Base-by-base conservation (phyloP, 2,113 vertebrate genomes). In the Potamarius usumacintae region DNA sequence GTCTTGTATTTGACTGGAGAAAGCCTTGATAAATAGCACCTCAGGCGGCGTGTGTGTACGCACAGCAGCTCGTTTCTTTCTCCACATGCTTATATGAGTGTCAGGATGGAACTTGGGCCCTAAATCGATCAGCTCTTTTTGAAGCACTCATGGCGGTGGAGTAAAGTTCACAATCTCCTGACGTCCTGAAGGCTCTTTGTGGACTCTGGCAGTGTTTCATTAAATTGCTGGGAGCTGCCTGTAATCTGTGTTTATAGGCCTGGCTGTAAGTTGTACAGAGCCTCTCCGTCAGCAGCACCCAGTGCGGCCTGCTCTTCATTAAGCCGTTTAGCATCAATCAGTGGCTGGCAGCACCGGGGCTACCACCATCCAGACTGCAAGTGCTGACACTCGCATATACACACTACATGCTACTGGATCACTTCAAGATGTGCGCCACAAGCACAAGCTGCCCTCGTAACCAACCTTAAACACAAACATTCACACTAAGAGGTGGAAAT, bases 171-270 rank as follows among this genome's bases (percentile, higher is more conserved):
- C 20, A 17, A 25, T 72, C 50, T 84, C 67, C 67, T 42, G 83
- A 57, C 10, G 7, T 69, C 18, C 52, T 22, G 27, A 58, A 55
- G 67, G 42, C 27, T 17, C 48, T 86, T 69, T 67, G 72, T 78
- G 52, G 57, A 88, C 81, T 55, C 50, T 83, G 81, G 81, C 58
- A 84, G 34, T 18, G 60, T 84, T 88, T 79, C 12, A 67, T 50
- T 79, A 52, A 88, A 77, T 62, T 78, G 72, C 58, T 83, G 71
- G 9, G 77, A 87, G 72, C 72, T 58, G 52, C 53, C 69, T 67
- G 86, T 83, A 87, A 87, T 83, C 80, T 87, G 81, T 87, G 77
- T 77, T 83, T 83, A 77, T 55, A 71, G 81, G 71, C 12, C 69
- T 62, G 78, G 58, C 86, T 82, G 67, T 72, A 77, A 84, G 57